These are phyloP conservation scores for Periparus ater DNA, from an alignment of 2,797 vertebrate genomes.

Conservation along the genomic window DNA sequence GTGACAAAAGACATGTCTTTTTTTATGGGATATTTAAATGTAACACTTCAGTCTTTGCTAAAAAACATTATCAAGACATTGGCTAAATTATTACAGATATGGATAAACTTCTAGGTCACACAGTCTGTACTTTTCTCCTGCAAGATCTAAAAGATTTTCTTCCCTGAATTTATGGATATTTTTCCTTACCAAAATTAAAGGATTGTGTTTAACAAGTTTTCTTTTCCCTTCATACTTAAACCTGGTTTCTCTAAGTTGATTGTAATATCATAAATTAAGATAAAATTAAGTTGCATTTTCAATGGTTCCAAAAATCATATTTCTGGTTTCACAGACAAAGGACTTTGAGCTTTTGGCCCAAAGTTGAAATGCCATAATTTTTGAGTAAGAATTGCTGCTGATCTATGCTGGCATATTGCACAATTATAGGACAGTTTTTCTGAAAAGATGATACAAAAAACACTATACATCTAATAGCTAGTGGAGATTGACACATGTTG, in stretches of 20 bases:
- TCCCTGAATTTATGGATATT: background rate
- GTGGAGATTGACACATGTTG: background rate
- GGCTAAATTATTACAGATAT: background rate
- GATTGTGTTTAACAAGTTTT: background rate
- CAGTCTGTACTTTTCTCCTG: background rate
- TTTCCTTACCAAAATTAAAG: background rate
- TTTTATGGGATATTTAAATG: background rate
- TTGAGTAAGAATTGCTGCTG: background rate
- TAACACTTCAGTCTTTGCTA: background rate
- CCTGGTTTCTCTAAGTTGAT: background rate
- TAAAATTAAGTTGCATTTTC: background rate
- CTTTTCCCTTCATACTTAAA: background rate
- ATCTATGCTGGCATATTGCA: background rate
- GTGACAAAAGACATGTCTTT: rapidly evolving
- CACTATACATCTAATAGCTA: background rate
- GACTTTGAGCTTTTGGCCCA: background rate
- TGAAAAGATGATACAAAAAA: background rate
- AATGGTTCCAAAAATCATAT: background rate
- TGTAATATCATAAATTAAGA: background rate
- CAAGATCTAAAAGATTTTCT: background rate
- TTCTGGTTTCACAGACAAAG: background rate
- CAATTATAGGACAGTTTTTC: background rate
- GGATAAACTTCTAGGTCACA: background rate
- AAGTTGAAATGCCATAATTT: background rate
- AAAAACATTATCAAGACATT: background rate